Evolutionary conservation across 2,113 vertebrate genomes (phyloP).

Genomic region (Paratilapia polleni): DNA sequence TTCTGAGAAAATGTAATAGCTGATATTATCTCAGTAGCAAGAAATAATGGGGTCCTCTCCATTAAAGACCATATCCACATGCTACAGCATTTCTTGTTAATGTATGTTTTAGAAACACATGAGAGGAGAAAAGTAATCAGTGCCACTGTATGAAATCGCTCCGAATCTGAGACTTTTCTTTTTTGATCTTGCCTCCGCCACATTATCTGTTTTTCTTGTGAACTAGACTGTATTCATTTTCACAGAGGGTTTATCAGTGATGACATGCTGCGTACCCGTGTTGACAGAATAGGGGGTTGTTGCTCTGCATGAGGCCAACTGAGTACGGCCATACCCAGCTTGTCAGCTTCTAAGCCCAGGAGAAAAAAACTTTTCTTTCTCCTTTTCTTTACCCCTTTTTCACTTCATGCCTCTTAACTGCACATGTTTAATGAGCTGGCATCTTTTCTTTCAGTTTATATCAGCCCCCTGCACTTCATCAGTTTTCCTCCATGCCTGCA

Average conservation of each 20-base stretch:
- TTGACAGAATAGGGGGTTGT: conserved; percentile 57
- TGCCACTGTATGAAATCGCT: conserved; percentile 37
- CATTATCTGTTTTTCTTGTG: conserved; percentile 59
- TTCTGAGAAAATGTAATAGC: conserved; percentile 70
- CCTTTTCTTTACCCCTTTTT: conserved; percentile 34
- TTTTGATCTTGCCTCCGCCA: conserved; percentile 40
- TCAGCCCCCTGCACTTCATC: conserved; percentile 27
- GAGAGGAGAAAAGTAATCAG: conserved; percentile 62
- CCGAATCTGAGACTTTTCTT: conserved; percentile 38
- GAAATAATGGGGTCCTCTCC: conserved; percentile 65
- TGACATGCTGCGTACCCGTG: conserved; percentile 58
- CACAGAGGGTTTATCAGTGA: conserved; percentile 54
- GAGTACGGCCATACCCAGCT: conserved; percentile 26
- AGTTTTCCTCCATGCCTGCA: conserved; percentile 41
- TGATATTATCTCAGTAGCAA: conserved; percentile 71
- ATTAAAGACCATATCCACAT: conserved; percentile 64
- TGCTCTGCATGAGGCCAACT: conserved; percentile 38
- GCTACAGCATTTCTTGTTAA: conserved; percentile 56
- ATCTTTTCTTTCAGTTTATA: conserved; percentile 49
- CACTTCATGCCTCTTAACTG: conserved; percentile 48
- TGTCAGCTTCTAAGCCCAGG: conserved; percentile 28
- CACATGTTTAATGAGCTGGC: conserved; percentile 70
- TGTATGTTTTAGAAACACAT: conserved; percentile 61
- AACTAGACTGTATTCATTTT: conserved; percentile 48
- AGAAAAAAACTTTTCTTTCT: conserved; percentile 31